These are phyloP conservation scores for Toxotes chatareus DNA, from an alignment of 2,113 vertebrate species.

Conservation along the genomic window DNA sequence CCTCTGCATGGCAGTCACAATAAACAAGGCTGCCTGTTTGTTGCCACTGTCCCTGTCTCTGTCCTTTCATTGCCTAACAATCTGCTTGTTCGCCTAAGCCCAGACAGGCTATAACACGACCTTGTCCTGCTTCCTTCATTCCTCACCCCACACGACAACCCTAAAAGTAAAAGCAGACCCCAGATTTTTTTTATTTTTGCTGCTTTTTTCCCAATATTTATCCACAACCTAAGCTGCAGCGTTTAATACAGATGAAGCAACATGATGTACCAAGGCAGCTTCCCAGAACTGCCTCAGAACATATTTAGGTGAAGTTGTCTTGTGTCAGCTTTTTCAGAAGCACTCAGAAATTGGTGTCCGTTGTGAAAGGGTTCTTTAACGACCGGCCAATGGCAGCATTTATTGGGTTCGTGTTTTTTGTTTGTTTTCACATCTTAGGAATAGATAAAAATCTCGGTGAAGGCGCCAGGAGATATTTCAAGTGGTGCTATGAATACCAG, in stretches of 20 bases:
- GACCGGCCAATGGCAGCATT: conserved; percentile 51
- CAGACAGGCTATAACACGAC: conserved; percentile 33
- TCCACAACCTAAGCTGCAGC: conserved; percentile 52
- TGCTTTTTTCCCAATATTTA: conserved; percentile 51
- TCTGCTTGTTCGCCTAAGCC: conserved; percentile 29
- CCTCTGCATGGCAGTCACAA: conserved; percentile 69
- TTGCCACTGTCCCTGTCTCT: conserved; percentile 42
- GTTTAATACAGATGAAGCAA: conserved; percentile 64
- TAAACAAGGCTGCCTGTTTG: conserved; percentile 74
- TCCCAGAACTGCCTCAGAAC: conserved; percentile 54
- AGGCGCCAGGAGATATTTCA: conserved; percentile 71
- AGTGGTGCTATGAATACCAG: conserved; percentile 75
- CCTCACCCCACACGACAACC: conserved; percentile 3
- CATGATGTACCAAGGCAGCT: conserved; percentile 55
- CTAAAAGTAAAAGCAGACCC: conserved; percentile 22
- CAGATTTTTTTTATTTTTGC: background rate
- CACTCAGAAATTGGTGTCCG: conserved; percentile 59
- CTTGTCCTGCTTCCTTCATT: conserved; percentile 40
- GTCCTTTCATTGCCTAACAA: conserved; percentile 28
- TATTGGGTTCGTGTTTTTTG: conserved; percentile 61
- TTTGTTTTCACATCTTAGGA: conserved; percentile 75
- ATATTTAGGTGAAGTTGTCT: conserved; percentile 67
- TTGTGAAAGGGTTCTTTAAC: conserved; percentile 50
- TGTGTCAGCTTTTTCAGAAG: conserved; percentile 59
- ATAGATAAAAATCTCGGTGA: conserved; percentile 73